Evolutionary conservation across 2,888 invertebrate species (phyloP), one percentile per base, ranked within the genome.

Genomic region (Calameuta idolon): DNA sequence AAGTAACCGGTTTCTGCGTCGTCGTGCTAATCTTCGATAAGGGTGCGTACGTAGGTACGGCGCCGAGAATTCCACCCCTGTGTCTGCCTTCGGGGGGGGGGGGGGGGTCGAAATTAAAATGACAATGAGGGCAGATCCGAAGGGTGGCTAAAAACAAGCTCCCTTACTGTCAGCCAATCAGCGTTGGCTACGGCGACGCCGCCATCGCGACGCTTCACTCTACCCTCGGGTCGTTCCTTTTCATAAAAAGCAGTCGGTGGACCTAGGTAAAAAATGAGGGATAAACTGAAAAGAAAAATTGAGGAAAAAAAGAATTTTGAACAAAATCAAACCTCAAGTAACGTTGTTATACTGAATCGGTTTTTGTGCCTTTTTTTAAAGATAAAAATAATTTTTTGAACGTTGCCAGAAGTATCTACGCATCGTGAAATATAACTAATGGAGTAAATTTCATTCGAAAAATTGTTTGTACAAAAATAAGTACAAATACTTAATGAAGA

Each of bases 101-200:
- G 40, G 40, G 87, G 85, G 87, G 89, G 87, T 90, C 88, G 88
- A 90, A 90, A 91, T 91, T 90, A 90, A 90, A 91, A 91, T 91
- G 91, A 91, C 91, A 91, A 91, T 88, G 88, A 90, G 89, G 89
- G 90, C 88, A 88, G 89, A 89, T 87, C 87, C 87, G 85, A 87
- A 88, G 89, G 90, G 89, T 88, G 89, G 87, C 89, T 86, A 87
- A 90, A 90, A 90, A 88, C 84, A 87, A 88, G 88, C 88, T 87
- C 87, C 87, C 87, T 85, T 84, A 81, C 86, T 84, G 84, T 76
- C 87, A 86, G 83, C 91, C 91, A 91, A 91, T 91, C 90, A 86
- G 85, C 85, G 84, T 80, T 85, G 83, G 81, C 82, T 86, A 83
- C 83, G 81, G 78, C 69, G 79, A 83, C 84, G 88, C 86, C 87